Base-by-base conservation (phyloP, 2,888 invertebrate species). In the Tetheella fluctuosa region DNA sequence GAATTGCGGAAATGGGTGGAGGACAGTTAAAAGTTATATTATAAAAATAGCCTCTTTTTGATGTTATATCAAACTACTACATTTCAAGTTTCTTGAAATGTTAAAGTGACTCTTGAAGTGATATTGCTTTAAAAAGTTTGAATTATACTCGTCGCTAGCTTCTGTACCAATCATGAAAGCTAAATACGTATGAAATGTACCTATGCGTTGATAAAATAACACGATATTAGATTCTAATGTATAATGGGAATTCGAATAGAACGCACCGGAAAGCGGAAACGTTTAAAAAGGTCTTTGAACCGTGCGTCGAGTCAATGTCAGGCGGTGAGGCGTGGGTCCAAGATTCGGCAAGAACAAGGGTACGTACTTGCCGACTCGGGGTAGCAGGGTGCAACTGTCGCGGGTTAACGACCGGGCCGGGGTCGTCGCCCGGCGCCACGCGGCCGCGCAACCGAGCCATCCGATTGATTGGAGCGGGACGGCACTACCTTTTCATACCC, bases 381-480 rank as follows among this genome's bases (percentile, higher is more conserved):
- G 91, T 90, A 89, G 91, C 90, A 91, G 91, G 91, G 91, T 91
- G 92, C 91, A 90, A 84, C 85, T 81, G 86, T 80, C 85, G 85
- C 89, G 74, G 91, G 89, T 90, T 87, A 91, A 92, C 89, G 91
- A 91, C 91, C 91, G 86, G 70, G 78, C 79, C 80, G 91, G 86
- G 92, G 91, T 91, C 91, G 89, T 80, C 86, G 91, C 64, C 89
- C 91, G 86, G 80, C 89, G 87, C 90, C 92, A 91, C 90, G 91
- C 90, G 90, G 91, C 89, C 85, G 88, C 70, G 84, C 84, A 88
- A 86, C 83, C 77, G 84, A 79, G 73, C 83, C 84, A 85, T 85
- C 89, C 92, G 91, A 91, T 91, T 92, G 91, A 92, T 91, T 79
- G 91, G 88, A 93, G 90, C 83, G 79, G 82, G 91, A 91, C 85